These are phyloP conservation scores for Hydrocynus forskahlii DNA, from an alignment of 2,797 vertebrate genomes.

Conservation along the genomic window DNA sequence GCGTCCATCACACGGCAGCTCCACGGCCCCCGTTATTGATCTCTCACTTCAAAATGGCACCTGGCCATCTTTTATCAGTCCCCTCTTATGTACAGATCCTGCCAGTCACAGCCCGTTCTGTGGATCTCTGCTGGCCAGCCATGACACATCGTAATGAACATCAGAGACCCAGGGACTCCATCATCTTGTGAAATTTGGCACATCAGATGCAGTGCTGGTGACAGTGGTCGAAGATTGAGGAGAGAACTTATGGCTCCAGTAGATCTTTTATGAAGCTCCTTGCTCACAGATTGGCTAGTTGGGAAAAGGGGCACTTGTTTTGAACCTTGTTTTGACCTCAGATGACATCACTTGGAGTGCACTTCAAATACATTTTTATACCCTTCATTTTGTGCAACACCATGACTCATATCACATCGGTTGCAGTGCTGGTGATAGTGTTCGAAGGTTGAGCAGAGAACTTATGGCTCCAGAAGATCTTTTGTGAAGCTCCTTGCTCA, in stretches of 20 bases:
- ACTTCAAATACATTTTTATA: neutral
- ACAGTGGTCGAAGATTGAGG: neutral
- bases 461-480: no score
- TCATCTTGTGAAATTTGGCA: neutral
- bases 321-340: neutral
- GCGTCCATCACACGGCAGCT: neutral
- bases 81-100: neutral
- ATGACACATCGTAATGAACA: neutral
- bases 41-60: slow-evolving; percentile 26
- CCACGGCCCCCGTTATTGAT: slow-evolving; percentile 10
- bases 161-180: neutral
- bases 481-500: no score
- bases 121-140: neutral
- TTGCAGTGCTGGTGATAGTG: no score
- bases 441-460: no score
- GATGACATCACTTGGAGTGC: neutral
- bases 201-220: neutral
- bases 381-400: no score
- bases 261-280: neutral
- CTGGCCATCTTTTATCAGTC: neutral
- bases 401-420: no score
- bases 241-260: neutral
- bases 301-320: no score
- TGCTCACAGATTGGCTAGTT: no score
- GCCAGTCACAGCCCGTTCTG: neutral